Percentiles rank a stretch among this genome's conserved stretches.
phyloP scores from a whole-genome alignment of 2,797 vertebrate species.

The Microchirus variegatus region DNA sequence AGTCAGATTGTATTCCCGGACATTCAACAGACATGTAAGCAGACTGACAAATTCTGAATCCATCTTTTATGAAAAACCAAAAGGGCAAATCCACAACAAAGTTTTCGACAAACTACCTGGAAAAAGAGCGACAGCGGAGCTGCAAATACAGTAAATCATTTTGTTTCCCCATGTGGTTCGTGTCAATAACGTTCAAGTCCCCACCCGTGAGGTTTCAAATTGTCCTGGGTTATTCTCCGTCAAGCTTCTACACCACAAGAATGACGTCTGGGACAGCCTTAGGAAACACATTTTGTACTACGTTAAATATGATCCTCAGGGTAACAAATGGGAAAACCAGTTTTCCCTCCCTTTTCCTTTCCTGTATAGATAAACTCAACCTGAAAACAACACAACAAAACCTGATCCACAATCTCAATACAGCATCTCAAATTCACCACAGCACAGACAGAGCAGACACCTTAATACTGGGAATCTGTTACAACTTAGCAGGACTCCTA shows the following conservation, averaged over 20 bases:
- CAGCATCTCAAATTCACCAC: slow-evolving; percentile 40
- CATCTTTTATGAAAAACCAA: no score
- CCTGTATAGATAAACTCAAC: slow-evolving; percentile 9
- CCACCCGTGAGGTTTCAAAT: no score
- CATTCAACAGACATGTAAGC: no score
- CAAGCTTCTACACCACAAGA: not conserved
- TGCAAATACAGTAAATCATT: no score
- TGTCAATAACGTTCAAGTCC: no score
- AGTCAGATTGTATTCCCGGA: no score
- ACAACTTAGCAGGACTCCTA: slow-evolving; percentile 49
- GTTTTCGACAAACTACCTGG: no score
- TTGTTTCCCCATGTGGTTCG: no score
- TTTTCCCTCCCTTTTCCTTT: slow-evolving; percentile 5
- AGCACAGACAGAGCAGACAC: slow-evolving; percentile 14
- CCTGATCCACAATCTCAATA: slow-evolving; percentile 54
- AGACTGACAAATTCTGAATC: no score
- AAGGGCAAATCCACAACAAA: no score
- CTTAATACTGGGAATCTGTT: slow-evolving; percentile 43
- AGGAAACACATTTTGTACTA: not conserved
- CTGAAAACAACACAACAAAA: slow-evolving; percentile 21
- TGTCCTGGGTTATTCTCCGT: no score
- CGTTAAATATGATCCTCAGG: slow-evolving; percentile 1
- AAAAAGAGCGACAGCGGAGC: no score
- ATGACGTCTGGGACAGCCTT: not conserved
- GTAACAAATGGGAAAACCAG: slow-evolving; percentile 26